A percentile compares a stretch with the other conserved stretches of the same genome.
Conservation (phyloP, 2,888 invertebrate genomes). For the Penaeus monodon region DNA sequence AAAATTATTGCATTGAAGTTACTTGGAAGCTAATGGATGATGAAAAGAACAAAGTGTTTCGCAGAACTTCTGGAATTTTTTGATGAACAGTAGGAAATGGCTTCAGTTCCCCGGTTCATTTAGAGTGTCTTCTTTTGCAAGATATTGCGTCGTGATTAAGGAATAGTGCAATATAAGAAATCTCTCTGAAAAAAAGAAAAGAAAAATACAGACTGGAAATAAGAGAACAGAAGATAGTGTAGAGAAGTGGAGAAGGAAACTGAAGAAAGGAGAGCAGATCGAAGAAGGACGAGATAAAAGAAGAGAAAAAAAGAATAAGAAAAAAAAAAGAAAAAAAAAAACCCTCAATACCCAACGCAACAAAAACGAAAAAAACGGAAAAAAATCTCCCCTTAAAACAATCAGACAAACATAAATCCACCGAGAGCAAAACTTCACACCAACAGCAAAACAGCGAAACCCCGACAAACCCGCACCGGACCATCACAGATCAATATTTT, state of each 20-base stretch:
- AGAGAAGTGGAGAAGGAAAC: background rate
- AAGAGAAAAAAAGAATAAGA: background rate
- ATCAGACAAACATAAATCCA: background rate
- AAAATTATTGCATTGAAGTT: too few relatives aligned
- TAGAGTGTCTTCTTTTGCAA: too few relatives aligned
- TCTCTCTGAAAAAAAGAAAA: too few relatives aligned
- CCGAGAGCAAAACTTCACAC: background rate
- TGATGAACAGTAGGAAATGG: too few relatives aligned
- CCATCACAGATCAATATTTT: background rate
- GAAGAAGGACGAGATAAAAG: background rate
- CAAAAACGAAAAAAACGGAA: background rate
- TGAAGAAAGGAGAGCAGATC: background rate
- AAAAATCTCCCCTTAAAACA: background rate
- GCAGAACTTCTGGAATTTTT: too few relatives aligned
- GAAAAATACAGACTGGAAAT: too few relatives aligned
- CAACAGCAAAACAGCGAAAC: background rate
- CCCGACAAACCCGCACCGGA: too few relatives aligned
- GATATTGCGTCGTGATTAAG: too few relatives aligned
- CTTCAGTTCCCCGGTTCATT: too few relatives aligned
- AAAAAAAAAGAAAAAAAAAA: background rate
- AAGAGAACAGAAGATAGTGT: background rate
- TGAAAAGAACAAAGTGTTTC: too few relatives aligned
- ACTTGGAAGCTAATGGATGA: too few relatives aligned
- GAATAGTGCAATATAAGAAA: too few relatives aligned
- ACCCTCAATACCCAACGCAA: background rate